phyloP scores from a whole-genome alignment of 1,140 invertebrate genomes.

The Druon quercuslanigerum region DNA sequence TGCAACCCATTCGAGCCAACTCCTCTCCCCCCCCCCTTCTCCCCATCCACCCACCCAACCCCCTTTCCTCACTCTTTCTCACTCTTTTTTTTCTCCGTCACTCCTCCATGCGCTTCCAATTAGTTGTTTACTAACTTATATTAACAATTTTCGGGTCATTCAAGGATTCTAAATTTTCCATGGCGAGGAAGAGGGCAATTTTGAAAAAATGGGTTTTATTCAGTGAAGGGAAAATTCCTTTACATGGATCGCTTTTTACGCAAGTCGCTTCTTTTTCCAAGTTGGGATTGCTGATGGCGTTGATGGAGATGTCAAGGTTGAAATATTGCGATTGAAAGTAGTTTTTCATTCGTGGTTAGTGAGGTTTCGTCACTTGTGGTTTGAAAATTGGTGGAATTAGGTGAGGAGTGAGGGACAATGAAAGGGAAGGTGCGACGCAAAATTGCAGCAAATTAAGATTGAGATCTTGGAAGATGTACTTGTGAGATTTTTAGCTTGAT shows the following conservation, averaged over 20 bases:
- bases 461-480: not conserved
- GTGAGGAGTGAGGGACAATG: constrained; percentile 19
- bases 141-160: not conserved
- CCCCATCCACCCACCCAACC: not conserved
- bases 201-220: too few relatives aligned
- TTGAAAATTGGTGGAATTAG: constrained; percentile 28
- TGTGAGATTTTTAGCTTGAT: not conserved
- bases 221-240: not conserved
- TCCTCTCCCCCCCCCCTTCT: too few relatives aligned
- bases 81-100: not conserved
- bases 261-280: constrained; percentile 25
- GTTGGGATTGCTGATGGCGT: constrained; percentile 20
- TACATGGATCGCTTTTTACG: not conserved
- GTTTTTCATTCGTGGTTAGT: constrained; percentile 23
- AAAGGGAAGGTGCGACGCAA: constrained; percentile 19
- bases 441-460: not conserved
- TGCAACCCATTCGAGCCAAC: too few relatives aligned
- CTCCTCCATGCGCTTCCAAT: not conserved
- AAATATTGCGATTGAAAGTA: constrained; percentile 25
- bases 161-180: not conserved
- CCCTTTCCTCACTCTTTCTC: constrained; percentile 39
- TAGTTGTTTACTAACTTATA: constrained; percentile 25
- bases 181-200: not conserved
- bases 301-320: constrained; percentile 30
- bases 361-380: constrained; percentile 25